A percentile compares a stretch with the other conserved stretches of the same genome.
Evolutionary conservation across 2,113 vertebrate genomes (phyloP).

Genomic region (Kryptolebias marmoratus): DNA sequence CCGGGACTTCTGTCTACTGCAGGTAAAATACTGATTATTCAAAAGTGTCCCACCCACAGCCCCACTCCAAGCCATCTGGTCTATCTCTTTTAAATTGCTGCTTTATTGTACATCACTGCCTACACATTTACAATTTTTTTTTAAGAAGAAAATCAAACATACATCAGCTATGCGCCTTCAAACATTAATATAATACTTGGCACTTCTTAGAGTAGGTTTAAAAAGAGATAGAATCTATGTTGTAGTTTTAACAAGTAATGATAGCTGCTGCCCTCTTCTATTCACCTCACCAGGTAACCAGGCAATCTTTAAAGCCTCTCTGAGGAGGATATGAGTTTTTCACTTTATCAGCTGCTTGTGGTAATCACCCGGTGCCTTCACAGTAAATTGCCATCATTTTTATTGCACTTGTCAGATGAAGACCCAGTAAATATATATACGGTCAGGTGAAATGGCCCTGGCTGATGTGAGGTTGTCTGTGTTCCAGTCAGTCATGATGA

Average conservation of each 20-base stretch:
- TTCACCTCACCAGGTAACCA: background rate
- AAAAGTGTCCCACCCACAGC: no score
- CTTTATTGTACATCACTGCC: no score
- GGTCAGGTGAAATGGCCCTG: background rate
- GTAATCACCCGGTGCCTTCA: background rate
- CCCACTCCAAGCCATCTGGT: no score
- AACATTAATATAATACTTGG: no score
- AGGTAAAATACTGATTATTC: no score
- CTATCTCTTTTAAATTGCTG: no score
- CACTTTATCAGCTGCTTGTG: background rate
- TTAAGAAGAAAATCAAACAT: no score
- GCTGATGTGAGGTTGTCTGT: background rate
- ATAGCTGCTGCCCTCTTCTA: background rate
- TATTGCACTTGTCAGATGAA: background rate
- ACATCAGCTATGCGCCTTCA: no score
- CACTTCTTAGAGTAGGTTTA: no score
- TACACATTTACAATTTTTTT: no score
- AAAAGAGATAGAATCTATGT: no score
- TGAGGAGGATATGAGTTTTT: slow-evolving; percentile 9
- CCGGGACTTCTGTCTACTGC: no score
- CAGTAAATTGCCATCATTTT: background rate
- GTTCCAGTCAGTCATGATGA: background rate
- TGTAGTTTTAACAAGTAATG: background rate
- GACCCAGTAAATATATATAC: background rate
- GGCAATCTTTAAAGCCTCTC: background rate